Conservation (phyloP, 1,140 invertebrate species). For the Drosophila paulistorum region DNA sequence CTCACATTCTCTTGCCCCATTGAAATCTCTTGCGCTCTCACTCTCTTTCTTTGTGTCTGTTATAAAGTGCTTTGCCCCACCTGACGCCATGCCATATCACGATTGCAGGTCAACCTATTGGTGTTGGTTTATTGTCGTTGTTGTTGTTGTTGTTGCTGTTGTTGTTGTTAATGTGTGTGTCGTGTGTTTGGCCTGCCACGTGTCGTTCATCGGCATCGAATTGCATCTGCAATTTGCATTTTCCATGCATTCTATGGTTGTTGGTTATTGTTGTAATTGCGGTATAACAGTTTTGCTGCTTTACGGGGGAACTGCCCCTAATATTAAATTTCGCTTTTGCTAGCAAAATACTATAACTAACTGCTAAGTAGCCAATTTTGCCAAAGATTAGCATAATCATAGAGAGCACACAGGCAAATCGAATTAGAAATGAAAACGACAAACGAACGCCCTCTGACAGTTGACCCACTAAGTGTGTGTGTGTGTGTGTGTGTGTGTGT, state of each 20-base stretch:
- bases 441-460: conserved; percentile 54
- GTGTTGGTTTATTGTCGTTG: not conserved
- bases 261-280: not conserved
- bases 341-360: conserved; percentile 17
- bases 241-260: conserved; percentile 34
- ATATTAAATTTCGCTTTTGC: conserved; percentile 43
- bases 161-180: not conserved
- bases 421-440: conserved; percentile 27
- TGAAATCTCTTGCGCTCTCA: not conserved
- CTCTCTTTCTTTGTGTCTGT: not conserved
- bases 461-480: conserved; percentile 60
- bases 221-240: conserved; percentile 6
- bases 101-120: conserved; percentile 21
- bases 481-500: conserved; percentile 21
- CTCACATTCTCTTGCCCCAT: not conserved
- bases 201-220: conserved; percentile 14
- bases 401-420: conserved; percentile 41
- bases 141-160: not conserved
- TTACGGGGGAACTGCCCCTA: conserved; percentile 9
- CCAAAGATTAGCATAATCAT: conserved; percentile 37
- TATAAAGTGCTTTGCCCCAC: not conserved
- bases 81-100: not conserved
- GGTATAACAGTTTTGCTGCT: conserved; percentile 48
- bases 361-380: conserved; percentile 44
- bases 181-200: conserved; percentile 20